phyloP scores from a whole-genome alignment of 2,888 invertebrate genomes.

The Tachina fera region DNA sequence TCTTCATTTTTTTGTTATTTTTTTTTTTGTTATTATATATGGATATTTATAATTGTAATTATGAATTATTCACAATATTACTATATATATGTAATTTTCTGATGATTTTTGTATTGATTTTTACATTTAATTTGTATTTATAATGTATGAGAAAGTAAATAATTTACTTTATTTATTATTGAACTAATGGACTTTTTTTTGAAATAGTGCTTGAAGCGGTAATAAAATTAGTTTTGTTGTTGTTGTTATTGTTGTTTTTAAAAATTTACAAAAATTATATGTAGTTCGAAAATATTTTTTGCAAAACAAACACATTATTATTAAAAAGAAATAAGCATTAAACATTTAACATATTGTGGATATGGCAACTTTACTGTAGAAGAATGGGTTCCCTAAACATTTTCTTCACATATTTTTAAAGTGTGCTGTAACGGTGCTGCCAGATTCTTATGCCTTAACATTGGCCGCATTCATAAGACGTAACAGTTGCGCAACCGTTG shows the following conservation, averaged over 20 bases:
- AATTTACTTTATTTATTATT: conserved; percentile 37
- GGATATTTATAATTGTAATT: conserved; percentile 12
- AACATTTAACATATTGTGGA: conserved; percentile 30
- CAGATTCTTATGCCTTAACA: too few species aligned
- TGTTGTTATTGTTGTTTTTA: conserved; percentile 64
- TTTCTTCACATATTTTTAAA: too few species aligned
- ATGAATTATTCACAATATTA: conserved; percentile 47
- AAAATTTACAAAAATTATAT: neutral
- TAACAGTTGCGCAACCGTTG: too few species aligned
- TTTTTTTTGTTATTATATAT: neutral
- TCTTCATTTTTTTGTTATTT: conserved; percentile 9
- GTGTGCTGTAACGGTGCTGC: too few species aligned
- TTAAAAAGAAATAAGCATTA: conserved; percentile 2
- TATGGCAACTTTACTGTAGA: neutral
- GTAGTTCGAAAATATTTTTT: neutral
- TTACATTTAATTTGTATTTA: conserved; percentile 45
- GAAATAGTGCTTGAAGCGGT: conserved; percentile 52
- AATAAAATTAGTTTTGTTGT: conserved; percentile 33
- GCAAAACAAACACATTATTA: conserved; percentile 25
- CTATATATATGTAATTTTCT: conserved; percentile 10
- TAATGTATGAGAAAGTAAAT: conserved; percentile 28
- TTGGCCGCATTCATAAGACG: too few species aligned
- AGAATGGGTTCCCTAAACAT: too few species aligned
- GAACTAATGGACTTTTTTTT: neutral
- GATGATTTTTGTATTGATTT: conserved; percentile 28